Percentiles rank a stretch among this genome's conserved stretches.
Evolutionary conservation across 92 coral and sea anemone species (phyloP).

Genomic region (Parazoanthus darwini): DNA sequence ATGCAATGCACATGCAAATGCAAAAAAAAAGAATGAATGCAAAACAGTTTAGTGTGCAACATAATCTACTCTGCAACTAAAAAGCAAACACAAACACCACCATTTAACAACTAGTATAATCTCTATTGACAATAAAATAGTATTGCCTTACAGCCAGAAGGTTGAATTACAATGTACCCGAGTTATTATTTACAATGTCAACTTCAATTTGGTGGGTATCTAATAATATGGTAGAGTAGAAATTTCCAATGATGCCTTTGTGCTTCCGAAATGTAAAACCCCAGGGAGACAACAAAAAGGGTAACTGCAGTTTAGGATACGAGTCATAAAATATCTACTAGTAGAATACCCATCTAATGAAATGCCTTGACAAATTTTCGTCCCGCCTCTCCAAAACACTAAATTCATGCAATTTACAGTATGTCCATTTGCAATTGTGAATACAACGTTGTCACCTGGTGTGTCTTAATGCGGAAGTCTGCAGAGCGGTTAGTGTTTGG

Average conservation of each 20-base stretch:
- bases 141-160: too few species aligned
- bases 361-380: not conserved
- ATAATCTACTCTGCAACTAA: not conserved
- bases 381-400: not conserved
- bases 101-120: too few species aligned
- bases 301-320: too few species aligned
- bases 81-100: not conserved
- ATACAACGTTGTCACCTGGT: constrained; percentile 11
- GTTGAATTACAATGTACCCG: too few species aligned
- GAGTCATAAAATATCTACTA: too few species aligned
- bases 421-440: not conserved
- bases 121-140: too few species aligned
- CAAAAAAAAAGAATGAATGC: not conserved
- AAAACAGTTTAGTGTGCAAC: not conserved
- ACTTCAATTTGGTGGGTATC: too few species aligned
- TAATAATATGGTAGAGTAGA: too few species aligned
- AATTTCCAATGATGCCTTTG: too few species aligned
- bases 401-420: not conserved
- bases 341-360: not conserved
- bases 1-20: not conserved
- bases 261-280: too few species aligned
- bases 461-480: constrained; percentile 27
- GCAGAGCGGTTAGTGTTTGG: constrained; percentile 4
- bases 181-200: too few species aligned
- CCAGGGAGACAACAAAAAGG: too few species aligned